Conservation (phyloP, 2,888 invertebrate species). For the Ophion obscuratus region DNA sequence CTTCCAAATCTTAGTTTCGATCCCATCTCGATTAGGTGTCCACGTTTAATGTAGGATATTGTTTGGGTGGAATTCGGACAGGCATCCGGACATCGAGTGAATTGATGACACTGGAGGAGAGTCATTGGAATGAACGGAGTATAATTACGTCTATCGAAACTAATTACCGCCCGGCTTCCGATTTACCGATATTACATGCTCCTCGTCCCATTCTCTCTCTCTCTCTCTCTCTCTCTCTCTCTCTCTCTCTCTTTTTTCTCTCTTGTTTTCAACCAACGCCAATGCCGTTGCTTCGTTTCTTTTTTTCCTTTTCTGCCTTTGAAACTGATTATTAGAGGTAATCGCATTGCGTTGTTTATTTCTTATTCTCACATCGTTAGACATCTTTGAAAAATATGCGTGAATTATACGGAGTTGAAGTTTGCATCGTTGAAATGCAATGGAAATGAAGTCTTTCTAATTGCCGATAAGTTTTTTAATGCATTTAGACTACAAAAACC, state of each 20-base stretch:
- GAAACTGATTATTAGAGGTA: too few relatives aligned
- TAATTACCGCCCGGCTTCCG: constrained; percentile 50
- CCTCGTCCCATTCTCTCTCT: constrained; percentile 8
- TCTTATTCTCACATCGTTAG: too few relatives aligned
- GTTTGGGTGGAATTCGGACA: constrained; percentile 14
- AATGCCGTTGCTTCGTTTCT: too few relatives aligned
- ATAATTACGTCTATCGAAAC: constrained; percentile 36
- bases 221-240: constrained; percentile 6
- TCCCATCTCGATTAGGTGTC: not conserved
- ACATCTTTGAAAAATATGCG: too few relatives aligned
- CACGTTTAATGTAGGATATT: not conserved
- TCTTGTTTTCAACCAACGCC: not conserved
- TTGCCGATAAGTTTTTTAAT: too few relatives aligned
- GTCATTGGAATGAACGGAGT: constrained; percentile 10
- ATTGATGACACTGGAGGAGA: not conserved
- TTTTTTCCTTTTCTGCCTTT: too few relatives aligned
- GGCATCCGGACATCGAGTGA: not conserved
- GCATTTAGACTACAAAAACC: too few relatives aligned
- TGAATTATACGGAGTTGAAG: too few relatives aligned
- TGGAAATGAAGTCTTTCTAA: too few relatives aligned
- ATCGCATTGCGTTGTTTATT: too few relatives aligned
- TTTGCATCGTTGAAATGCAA: too few relatives aligned
- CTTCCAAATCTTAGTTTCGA: not conserved
- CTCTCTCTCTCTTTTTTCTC: not conserved
- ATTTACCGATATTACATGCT: constrained; percentile 16